Base-by-base conservation (phyloP, 1,140 invertebrate genomes). In the Planococcus citri region DNA sequence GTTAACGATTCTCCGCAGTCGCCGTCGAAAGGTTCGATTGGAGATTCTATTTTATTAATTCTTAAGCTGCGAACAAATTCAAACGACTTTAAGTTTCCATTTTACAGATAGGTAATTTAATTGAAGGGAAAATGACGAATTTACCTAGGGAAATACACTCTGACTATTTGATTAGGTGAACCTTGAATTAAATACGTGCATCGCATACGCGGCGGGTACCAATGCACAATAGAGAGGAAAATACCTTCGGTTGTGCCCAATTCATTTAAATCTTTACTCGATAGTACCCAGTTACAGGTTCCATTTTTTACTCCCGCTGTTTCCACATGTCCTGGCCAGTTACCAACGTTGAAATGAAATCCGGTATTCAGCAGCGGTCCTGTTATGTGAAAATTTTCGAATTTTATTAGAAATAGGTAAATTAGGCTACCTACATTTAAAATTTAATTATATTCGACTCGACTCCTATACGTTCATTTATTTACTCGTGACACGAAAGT, bases 341-440 rank as follows among this genome's bases (percentile, higher is more conserved):
- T 93, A 64, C 91, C 91, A 22, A 94, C 91, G 79, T 93, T 94
- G 81, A 95, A 94, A 77, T 94, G 91, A 76, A 95, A 95, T 0
- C 92, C 92, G 0, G 91, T 94, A 76, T 92, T 94, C 12, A 95
- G 81, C 14, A 95, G 78, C 0, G 92, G 92, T 17, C 92, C 89
- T 86, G 72, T 69, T 8, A 69, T n/a, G n/a, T 27, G 24, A 9
- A 58, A 67, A 24, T 21, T 17, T 67, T 67, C 14, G 24, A 10
- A 21, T 22, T 58, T 24, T 67, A 67, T 6, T 33, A 6, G 3
- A 33, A 33, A 33, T 6, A 6, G 12, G 12, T 6, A 58, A 58
- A 20, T 20, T 20, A 58, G 4, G 57, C n/a, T 24, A 58, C 57
- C 4, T 20, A 58, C 60, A 70, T 61, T 37, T 12, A 27, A 58